These are phyloP conservation scores for Scaptodrosophila latifasciaeformis DNA, from an alignment of 2,888 invertebrate species.

Conservation along the genomic window DNA sequence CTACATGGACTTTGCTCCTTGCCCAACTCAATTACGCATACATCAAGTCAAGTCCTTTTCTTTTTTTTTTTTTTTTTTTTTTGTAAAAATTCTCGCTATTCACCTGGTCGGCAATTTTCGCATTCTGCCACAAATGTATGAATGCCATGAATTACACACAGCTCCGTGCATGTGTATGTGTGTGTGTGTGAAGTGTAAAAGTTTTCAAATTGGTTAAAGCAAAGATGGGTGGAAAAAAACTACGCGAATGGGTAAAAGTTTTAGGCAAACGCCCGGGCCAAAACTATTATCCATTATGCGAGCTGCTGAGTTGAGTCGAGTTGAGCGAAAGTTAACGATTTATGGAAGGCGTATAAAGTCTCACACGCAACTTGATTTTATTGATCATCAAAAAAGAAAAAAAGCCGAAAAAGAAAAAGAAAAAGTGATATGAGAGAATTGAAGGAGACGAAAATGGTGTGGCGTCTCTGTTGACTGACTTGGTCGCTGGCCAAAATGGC, in stretches of 20 bases:
- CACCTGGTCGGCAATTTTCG: constrained; percentile 41
- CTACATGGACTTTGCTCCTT: too few species aligned
- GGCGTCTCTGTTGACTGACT: too few species aligned
- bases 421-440: too few species aligned
- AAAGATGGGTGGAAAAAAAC: constrained; percentile 17
- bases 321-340: constrained; percentile 43
- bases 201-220: constrained; percentile 37
- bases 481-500: constrained; percentile 41
- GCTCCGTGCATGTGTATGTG: neutral
- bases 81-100: too few species aligned
- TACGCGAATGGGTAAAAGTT: constrained; percentile 23
- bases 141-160: neutral
- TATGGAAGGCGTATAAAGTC: constrained; percentile 14
- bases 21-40: too few species aligned
- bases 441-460: too few species aligned
- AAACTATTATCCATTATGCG: neutral
- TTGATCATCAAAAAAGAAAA: too few species aligned
- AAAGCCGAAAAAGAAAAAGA: too few species aligned
- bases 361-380: too few species aligned
- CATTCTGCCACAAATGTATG: constrained; percentile 28
- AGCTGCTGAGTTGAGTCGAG: constrained; percentile 16
- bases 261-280: constrained; percentile 15
- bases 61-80: too few species aligned
- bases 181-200: constrained; percentile 9
- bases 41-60: too few species aligned